phyloP scores from a whole-genome alignment of 1,140 invertebrate genomes.

The Galendromus occidentalis region DNA sequence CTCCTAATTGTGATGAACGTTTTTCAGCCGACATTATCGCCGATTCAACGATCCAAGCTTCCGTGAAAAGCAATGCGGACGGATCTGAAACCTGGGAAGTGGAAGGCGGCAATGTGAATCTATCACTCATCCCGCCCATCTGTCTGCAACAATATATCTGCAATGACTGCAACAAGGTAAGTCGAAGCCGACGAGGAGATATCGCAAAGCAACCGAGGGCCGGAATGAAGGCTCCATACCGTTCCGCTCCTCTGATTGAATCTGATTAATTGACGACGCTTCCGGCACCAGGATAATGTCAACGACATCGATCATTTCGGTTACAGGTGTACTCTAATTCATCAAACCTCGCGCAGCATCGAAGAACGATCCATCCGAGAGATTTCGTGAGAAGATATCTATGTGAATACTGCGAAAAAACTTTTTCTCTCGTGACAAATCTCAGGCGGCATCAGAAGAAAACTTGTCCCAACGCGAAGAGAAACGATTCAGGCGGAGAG shows the following conservation, averaged over 20 bases:
- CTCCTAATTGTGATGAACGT: no score
- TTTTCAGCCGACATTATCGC: constrained; percentile 5
- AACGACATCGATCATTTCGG: no score
- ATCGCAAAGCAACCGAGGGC: no score
- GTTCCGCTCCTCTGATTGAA: no score
- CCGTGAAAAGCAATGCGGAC: not conserved
- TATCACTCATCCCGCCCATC: not conserved
- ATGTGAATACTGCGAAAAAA: not conserved
- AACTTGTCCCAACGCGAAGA: not conserved
- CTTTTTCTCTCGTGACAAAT: not conserved
- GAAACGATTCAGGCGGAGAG: not conserved
- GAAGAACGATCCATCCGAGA: not conserved
- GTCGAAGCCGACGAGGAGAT: no score
- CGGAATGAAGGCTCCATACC: no score
- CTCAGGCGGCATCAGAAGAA: not conserved
- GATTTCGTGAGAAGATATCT: not conserved
- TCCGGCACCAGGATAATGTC: no score
- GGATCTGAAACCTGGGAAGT: constrained; percentile 4
- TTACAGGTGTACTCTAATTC: not conserved
- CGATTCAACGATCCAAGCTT: not conserved
- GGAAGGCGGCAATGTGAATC: not conserved
- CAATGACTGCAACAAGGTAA: constrained; percentile 2
- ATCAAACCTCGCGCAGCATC: not conserved
- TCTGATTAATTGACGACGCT: no score
- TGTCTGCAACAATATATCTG: not conserved